Evolutionary conservation across 2,797 vertebrate species (phyloP), one percentile per base, ranked within the genome.

Genomic region (Sparus aurata): DNA sequence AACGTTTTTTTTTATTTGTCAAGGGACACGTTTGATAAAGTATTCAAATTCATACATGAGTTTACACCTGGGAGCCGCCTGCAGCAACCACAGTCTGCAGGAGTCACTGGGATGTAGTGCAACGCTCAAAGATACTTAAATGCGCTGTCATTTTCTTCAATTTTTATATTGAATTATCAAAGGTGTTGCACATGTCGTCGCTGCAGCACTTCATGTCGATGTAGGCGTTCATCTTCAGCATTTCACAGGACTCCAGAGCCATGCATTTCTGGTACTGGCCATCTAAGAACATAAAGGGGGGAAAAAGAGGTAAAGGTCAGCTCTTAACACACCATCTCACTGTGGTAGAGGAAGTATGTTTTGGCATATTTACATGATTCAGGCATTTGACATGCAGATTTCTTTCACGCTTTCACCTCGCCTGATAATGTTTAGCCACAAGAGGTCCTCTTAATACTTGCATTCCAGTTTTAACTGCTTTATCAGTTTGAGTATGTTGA

Each of bases 211-310:
- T 92, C 0, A 92, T 81, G 0, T 88, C 0, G 23, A 96, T 94
- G 90, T 79, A 94, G 84, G 84, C 8, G 22, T 95, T 96, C 50
- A 17, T 46, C 78, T 90, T 82, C 73, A 95, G 90, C 71, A 91
- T 71, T 43, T 88, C 5, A 8, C 95, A 96, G 89, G 93, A 92
- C 0, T 65, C 34, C 85, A 89, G 9, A 22, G 78, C 54, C 84
- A 95, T 94, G 90, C 95, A 96, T 80, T 92, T 95, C 92, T 94
- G 95, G 83, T 73, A 95, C 1, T 89, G 85, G 30, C 90, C 93
- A 20, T 25, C 95, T 96, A 52, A 12, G 17, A 70, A n/a, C 30
- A 38, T 1, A 47, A 16, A 15, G 38, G 38, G 38, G 38, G 63
- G 23, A 27, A 13, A 71, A 55, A 27, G 43, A 1, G n/a, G 12